Evolutionary conservation across 1,140 invertebrate genomes (phyloP), one percentile per base, ranked within the genome.

Genomic region (Drosophila oshimai): DNA sequence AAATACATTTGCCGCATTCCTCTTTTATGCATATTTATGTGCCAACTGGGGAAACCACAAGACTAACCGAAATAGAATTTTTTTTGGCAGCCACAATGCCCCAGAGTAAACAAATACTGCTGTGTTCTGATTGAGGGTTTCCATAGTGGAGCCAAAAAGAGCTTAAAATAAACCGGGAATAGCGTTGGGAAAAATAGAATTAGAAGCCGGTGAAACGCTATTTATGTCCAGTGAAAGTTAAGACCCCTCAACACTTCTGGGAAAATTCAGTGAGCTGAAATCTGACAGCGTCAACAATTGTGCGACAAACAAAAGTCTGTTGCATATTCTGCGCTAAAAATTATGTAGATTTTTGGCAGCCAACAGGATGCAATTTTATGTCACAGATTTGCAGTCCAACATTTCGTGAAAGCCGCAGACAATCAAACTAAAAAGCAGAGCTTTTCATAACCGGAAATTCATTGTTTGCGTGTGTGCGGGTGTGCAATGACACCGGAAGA

Each of bases 21-120:
- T 13, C 22, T 37, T 15, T 60, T 37, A 62, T 62, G 58, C 58
- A 62, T 62, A 62, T 62, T 62, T 62, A 62, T 62, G 58, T 28
- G 28, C 6, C 53, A 34, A 9, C 29, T 20, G 36, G 54, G 26
- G 29, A 60, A 60, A 61, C 58, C 58, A 22, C 58, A 60, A 33
- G 54, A 60, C 58, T 44, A 62, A 60, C 58, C 58, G 22, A 60
- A 62, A 62, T 60, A 60, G 54, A 62, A 44, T 60, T 62, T 62
- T 62, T 62, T 62, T 62, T 62, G 58, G 54, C 58, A 62, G 10
- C 58, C 58, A 34, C 58, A 62, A 62, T 61, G 58, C 53, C 51
- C 58, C 10, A 26, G 58, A 45, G 58, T 62, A 44, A 62, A 62
- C 58, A 60, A 42, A 55, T 42, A 57, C 33, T 33, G 41, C 37